phyloP scores from a whole-genome alignment of 2,113 vertebrate species.

The Mustelus asterias region DNA sequence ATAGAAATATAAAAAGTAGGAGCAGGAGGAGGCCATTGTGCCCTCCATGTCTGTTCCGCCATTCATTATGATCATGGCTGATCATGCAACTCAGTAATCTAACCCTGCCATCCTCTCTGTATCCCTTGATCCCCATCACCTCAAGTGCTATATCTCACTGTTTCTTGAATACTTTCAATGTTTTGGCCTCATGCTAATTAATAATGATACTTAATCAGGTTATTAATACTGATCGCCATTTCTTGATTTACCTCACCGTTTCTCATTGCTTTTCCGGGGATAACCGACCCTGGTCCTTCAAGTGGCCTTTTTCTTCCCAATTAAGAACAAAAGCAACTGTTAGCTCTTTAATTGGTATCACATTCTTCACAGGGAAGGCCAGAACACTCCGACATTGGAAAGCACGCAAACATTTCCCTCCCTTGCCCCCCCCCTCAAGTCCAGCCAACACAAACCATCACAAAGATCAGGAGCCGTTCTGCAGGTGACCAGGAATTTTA shows the following conservation, averaged over 20 bases:
- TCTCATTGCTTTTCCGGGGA: neutral
- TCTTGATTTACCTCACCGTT: neutral
- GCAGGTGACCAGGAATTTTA: slow-evolving; percentile 31
- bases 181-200: neutral
- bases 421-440: too few relatives aligned
- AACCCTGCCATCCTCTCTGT: too few relatives aligned
- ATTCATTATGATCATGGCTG: too few relatives aligned
- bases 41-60: too few relatives aligned
- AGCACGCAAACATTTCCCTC: neutral
- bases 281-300: neutral
- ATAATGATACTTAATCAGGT: neutral
- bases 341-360: slow-evolving; percentile 5
- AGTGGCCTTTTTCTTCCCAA: neutral
- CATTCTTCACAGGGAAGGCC: neutral
- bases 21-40: too few relatives aligned
- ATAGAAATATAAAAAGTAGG: too few relatives aligned
- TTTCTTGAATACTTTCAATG: too few relatives aligned
- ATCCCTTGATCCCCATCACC: too few relatives aligned
- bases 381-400: neutral
- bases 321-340: neutral
- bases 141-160: too few relatives aligned
- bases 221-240: neutral
- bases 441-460: slow-evolving; percentile 17
- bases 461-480: slow-evolving; percentile 7
- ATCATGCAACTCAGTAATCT: too few relatives aligned